phyloP scores from a whole-genome alignment of 1,140 invertebrate species.

The Drosophila arizonae region DNA sequence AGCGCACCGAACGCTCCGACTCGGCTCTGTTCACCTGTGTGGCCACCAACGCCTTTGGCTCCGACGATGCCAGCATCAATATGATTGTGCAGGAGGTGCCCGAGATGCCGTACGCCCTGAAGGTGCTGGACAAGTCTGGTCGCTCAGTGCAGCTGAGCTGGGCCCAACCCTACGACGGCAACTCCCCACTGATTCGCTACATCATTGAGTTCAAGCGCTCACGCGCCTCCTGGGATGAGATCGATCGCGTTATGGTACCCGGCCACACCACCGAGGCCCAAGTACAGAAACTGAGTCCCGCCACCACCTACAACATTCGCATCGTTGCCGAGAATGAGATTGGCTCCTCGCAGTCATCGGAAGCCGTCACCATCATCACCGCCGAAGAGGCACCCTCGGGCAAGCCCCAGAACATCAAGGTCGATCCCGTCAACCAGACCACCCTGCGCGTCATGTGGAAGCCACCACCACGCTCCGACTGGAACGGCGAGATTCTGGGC shows the following conservation, averaged over 20 bases:
- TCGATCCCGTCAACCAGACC: constrained; percentile 95
- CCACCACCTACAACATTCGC: constrained; percentile 95
- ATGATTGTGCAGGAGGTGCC: constrained; percentile 98
- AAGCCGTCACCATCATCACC: constrained; percentile 95
- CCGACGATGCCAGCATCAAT: constrained; percentile 97
- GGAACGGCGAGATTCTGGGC: constrained; percentile 96
- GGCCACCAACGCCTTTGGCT: constrained; percentile 96
- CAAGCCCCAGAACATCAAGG: constrained; percentile 91
- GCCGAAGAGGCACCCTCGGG: constrained; percentile 96
- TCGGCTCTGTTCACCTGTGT: constrained; percentile 97
- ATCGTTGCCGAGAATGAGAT: constrained; percentile 98
- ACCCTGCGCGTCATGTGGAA: constrained; percentile 97
- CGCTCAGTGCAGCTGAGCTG: constrained; percentile 94
- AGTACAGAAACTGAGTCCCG: constrained; percentile 94
- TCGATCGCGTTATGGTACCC: constrained; percentile 92
- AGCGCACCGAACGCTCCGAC: constrained; percentile 93
- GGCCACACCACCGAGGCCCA: constrained; percentile 93
- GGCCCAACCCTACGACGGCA: constrained; percentile 97
- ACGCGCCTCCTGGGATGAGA: constrained; percentile 93
- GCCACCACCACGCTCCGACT: constrained; percentile 92
- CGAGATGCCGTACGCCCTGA: constrained; percentile 94
- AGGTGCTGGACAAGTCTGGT: constrained; percentile 95
- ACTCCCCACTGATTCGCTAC: constrained; percentile 96
- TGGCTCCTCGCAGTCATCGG: constrained; percentile 94
- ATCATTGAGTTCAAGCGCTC: constrained; percentile 96